Evolutionary conservation across 2,113 vertebrate species (phyloP).

Genomic region (Tachycineta bicolor): DNA sequence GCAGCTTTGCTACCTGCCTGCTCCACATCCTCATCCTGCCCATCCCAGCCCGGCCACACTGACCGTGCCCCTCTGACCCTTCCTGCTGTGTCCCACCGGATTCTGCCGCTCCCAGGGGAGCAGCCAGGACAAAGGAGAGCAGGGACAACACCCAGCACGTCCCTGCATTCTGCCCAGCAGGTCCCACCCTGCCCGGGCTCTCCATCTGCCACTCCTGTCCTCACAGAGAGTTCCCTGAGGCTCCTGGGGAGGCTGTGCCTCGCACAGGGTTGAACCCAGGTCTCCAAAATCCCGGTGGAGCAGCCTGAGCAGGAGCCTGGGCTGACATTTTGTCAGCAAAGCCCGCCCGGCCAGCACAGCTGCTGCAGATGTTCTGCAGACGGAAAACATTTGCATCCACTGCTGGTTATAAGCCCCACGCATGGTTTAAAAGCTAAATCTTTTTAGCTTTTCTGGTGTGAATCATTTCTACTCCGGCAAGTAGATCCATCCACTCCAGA

Average conservation of each 20-base stretch:
- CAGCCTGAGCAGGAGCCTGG: neutral
- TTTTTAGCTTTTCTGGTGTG: neutral
- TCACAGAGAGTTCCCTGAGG: neutral
- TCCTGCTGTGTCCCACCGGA: neutral
- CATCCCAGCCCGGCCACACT: neutral
- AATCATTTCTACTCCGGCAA: neutral
- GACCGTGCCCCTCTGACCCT: accelerated
- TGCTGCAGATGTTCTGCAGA: conserved; percentile 44
- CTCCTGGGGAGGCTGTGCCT: neutral
- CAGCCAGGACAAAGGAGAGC: neutral
- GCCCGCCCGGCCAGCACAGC: neutral
- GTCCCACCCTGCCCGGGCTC: neutral
- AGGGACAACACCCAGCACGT: neutral
- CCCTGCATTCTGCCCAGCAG: neutral
- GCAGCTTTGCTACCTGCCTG: neutral
- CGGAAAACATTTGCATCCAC: neutral
- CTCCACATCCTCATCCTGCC: neutral
- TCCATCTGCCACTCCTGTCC: neutral
- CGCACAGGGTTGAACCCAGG: neutral
- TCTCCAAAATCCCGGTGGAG: neutral
- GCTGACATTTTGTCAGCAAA: neutral
- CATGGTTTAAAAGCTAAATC: neutral
- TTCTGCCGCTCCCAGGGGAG: neutral
- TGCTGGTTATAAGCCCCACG: neutral
- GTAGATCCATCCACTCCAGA: neutral